Percentiles rank a stretch among this genome's conserved stretches.
Conservation (phyloP, 30 jellyfish, hydroid and myxozoan species). For the Hydra vulgaris region DNA sequence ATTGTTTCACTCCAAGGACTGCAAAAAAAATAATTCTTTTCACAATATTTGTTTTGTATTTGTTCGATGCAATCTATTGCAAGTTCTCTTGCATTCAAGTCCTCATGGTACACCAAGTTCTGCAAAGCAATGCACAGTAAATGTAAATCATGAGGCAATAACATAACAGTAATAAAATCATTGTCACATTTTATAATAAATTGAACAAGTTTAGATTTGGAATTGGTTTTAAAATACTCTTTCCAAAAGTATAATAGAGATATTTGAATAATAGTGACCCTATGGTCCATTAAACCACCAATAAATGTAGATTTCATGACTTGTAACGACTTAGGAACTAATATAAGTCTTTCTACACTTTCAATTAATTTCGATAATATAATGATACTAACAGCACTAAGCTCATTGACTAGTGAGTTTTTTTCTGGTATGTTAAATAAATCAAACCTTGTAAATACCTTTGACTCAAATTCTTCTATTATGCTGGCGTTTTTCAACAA, state of each 20-base stretch:
- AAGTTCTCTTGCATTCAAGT: not conserved
- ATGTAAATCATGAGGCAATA: not conserved
- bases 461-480: not conserved
- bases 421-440: not conserved
- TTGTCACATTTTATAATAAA: not conserved
- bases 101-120: slow-evolving; percentile 18
- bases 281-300: not conserved
- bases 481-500: not conserved
- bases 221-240: not conserved
- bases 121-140: slow-evolving; percentile 5
- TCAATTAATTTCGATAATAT: slow-evolving; percentile 1
- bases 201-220: not conserved
- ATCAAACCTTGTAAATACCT: not conserved
- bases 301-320: not conserved
- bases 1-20: not conserved
- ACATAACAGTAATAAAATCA: not conserved
- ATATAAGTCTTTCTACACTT: not conserved
- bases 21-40: not conserved
- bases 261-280: not conserved
- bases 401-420: not conserved
- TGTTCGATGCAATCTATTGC: not conserved
- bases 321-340: not conserved
- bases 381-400: slow-evolving; percentile 2
- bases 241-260: slow-evolving; percentile 9
- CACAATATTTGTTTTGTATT: not conserved